These are phyloP conservation scores for Buphagus erythrorhynchus DNA, from an alignment of 2,797 vertebrate species.

Conservation along the genomic window DNA sequence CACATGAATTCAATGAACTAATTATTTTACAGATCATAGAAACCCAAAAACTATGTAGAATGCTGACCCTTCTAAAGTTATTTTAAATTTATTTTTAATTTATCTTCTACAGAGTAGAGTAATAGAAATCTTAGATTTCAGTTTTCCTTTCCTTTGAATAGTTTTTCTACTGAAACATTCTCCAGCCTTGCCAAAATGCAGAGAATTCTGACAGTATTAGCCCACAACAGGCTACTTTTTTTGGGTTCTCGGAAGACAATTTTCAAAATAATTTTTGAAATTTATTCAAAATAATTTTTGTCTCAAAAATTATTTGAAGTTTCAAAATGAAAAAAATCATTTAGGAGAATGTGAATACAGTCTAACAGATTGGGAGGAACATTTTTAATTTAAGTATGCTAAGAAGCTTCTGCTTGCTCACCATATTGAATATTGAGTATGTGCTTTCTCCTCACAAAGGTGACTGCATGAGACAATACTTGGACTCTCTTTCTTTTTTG, in stretches of 20 bases:
- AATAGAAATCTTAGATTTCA: background rate
- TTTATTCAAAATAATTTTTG: background rate
- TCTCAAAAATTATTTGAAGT: background rate
- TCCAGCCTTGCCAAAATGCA: background rate
- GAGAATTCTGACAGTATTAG: background rate
- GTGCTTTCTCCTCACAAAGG: background rate
- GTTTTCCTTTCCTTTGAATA: background rate
- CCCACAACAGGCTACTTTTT: rapidly evolving
- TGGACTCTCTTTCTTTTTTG: background rate
- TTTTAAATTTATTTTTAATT: background rate
- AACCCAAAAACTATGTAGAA: background rate
- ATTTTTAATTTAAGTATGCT: background rate
- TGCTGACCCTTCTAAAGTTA: background rate
- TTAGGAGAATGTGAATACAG: background rate
- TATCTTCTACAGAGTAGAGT: background rate
- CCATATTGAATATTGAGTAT: background rate
- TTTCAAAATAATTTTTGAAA: background rate
- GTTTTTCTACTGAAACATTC: background rate
- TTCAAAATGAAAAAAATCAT: background rate
- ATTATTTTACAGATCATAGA: background rate
- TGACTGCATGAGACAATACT: background rate
- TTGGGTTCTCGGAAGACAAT: background rate
- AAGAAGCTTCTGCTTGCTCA: background rate
- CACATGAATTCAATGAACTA: background rate
- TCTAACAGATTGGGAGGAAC: background rate